Evolutionary conservation across 2,113 vertebrate species (phyloP).

Genomic region (Ranitomeya imitator): DNA sequence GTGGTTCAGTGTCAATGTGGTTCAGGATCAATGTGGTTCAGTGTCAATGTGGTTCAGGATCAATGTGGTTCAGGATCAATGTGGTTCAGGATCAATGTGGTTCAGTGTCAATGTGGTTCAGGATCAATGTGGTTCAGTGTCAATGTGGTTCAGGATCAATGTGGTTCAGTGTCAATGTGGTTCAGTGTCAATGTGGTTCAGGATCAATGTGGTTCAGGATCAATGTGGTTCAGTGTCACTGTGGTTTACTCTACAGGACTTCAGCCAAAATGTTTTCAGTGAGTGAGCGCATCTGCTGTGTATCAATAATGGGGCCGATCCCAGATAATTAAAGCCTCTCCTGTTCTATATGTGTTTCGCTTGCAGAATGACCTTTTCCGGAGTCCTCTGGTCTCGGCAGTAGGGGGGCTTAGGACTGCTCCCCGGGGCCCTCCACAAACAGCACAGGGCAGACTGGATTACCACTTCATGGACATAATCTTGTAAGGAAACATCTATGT

Average conservation of each 20-base stretch:
- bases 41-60: no score
- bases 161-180: no score
- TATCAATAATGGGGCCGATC: background rate
- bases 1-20: no score
- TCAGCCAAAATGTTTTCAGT: background rate
- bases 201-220: no score
- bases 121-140: no score
- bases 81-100: no score
- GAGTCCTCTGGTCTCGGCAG: background rate
- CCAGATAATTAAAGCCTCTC: constrained; percentile 14
- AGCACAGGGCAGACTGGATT: constrained; percentile 29
- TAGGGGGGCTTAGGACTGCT: background rate
- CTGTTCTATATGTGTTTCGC: constrained; percentile 4
- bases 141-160: no score
- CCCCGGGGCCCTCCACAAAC: constrained; percentile 36
- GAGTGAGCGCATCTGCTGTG: constrained; percentile 18
- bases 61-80: no score
- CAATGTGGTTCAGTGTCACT: no score
- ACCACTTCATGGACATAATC: constrained; percentile 36
- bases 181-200: no score
- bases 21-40: no score
- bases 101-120: no score
- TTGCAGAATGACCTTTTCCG: constrained; percentile 28
- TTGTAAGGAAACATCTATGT: constrained; percentile 28
- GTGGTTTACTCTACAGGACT: background rate